These are phyloP conservation scores for Drosophila subpulchrella DNA, from an alignment of 1,140 invertebrate genomes.

Conservation along the genomic window DNA sequence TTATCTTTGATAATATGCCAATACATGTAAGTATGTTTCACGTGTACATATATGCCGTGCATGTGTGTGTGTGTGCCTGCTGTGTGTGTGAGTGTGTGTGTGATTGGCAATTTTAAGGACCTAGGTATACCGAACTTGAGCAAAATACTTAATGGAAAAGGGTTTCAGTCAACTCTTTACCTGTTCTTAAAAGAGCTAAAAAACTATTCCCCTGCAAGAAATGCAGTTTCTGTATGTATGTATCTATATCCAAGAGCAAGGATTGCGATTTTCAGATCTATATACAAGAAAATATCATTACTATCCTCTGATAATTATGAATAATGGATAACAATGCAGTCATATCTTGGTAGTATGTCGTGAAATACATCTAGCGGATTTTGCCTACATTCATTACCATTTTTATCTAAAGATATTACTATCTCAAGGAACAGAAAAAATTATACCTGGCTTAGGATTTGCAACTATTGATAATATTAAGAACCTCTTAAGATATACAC, in stretches of 20 bases:
- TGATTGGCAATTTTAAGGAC: conserved; percentile 30
- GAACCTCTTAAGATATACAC: too few species aligned
- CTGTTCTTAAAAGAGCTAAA: neutral
- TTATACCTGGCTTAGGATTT: too few species aligned
- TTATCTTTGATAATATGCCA: conserved; percentile 35
- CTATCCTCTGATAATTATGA: too few species aligned
- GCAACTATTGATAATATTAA: too few species aligned
- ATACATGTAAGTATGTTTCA: conserved; percentile 38
- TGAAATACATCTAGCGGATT: neutral
- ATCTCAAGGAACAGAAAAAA: too few species aligned
- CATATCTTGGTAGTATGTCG: neutral
- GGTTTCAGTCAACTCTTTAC: conserved; percentile 2
- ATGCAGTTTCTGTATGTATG: neutral
- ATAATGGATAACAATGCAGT: too few species aligned
- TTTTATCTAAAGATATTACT: too few species aligned
- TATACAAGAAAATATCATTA: neutral
- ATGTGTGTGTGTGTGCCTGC: conserved; percentile 7
- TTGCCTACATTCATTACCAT: neutral
- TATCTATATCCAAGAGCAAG: conserved; percentile 2
- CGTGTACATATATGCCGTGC: conserved; percentile 3
- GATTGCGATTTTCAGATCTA: conserved; percentile 2
- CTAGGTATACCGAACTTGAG: conserved; percentile 19
- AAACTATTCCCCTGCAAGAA: neutral
- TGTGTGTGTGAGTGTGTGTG: conserved; percentile 10
- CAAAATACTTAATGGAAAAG: conserved; percentile 8